phyloP scores from a whole-genome alignment of 2,888 invertebrate species.

The Prenolepis imparis region DNA sequence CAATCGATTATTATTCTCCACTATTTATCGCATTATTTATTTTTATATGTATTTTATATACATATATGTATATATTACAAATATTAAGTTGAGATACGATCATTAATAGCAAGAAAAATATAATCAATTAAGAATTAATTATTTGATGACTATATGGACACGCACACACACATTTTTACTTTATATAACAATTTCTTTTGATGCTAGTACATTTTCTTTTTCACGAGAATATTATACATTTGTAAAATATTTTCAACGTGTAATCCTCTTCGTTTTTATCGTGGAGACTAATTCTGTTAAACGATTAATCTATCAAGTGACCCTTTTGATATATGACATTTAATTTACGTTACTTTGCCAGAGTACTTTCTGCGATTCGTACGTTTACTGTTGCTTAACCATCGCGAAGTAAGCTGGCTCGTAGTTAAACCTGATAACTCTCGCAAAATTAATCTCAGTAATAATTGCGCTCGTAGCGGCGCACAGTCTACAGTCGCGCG shows the following conservation, averaged over 20 bases:
- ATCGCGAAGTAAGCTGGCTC: slow-evolving; percentile 57
- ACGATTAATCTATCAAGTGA: slow-evolving; percentile 36
- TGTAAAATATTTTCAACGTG: not conserved
- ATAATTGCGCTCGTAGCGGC: slow-evolving; percentile 62
- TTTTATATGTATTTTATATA: no score
- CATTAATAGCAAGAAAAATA: not conserved
- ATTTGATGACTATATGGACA: not conserved
- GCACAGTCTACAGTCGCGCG: slow-evolving; percentile 56
- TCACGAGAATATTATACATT: not conserved
- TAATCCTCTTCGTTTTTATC: slow-evolving; percentile 19
- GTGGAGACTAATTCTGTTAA: slow-evolving; percentile 25
- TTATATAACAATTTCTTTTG: not conserved
- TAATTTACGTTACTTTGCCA: slow-evolving; percentile 41
- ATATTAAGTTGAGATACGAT: slow-evolving; percentile 2
- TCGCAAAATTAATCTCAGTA: slow-evolving; percentile 68
- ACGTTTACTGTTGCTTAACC: slow-evolving; percentile 45
- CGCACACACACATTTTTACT: not conserved
- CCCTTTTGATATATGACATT: slow-evolving; percentile 42
- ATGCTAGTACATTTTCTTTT: not conserved
- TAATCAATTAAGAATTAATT: slow-evolving; percentile 10
- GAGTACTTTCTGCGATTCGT: slow-evolving; percentile 40
- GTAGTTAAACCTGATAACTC: slow-evolving; percentile 67
- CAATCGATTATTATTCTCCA: not conserved
- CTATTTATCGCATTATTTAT: no score
- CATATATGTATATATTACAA: no score